These are phyloP conservation scores for Troglohyphantes excavatus DNA, from an alignment of 2,888 invertebrate genomes.

Conservation along the genomic window DNA sequence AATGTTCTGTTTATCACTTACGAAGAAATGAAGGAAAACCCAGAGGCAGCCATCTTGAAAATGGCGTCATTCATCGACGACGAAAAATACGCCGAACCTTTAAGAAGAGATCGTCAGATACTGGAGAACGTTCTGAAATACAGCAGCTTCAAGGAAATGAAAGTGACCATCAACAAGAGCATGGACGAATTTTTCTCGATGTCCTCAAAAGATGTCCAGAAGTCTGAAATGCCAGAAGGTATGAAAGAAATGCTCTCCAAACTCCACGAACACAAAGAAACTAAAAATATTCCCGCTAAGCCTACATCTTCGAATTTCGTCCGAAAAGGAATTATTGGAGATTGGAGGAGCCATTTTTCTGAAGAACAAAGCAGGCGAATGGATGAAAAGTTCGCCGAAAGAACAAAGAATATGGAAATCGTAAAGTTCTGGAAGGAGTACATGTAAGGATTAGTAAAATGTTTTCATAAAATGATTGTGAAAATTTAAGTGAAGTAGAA, in stretches of 20 bases:
- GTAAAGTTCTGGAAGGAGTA: slow-evolving; percentile 37
- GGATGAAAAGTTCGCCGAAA: slow-evolving; percentile 58
- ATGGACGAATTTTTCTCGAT: neutral
- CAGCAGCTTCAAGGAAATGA: slow-evolving; percentile 49
- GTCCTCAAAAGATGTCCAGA: neutral
- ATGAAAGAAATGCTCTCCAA: neutral
- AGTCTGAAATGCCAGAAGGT: slow-evolving; percentile 8
- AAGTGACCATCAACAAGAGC: slow-evolving; percentile 2
- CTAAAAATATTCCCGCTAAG: neutral
- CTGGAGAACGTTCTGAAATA: slow-evolving; percentile 6
- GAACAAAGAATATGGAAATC: slow-evolving; percentile 58
- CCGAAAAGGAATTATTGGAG: slow-evolving; percentile 81
- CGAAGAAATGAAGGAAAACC: slow-evolving; percentile 48
- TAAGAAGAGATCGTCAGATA: slow-evolving; percentile 30
- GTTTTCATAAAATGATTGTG: too few species aligned
- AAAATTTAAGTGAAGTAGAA: neutral
- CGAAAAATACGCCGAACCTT: slow-evolving; percentile 27
- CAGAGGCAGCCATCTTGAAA: neutral
- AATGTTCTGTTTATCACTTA: slow-evolving; percentile 62
- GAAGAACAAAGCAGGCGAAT: slow-evolving; percentile 79
- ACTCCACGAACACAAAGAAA: neutral
- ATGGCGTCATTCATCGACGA: slow-evolving; percentile 52
- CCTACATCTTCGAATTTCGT: neutral
- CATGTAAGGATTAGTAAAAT: slow-evolving; percentile 5
- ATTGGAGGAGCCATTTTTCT: slow-evolving; percentile 83